Percentiles rank a stretch among this genome's conserved stretches.
Conservation (phyloP, 37 sponge, comb jelly and placozoan genomes). For the Aphrocallistes beatrix region DNA sequence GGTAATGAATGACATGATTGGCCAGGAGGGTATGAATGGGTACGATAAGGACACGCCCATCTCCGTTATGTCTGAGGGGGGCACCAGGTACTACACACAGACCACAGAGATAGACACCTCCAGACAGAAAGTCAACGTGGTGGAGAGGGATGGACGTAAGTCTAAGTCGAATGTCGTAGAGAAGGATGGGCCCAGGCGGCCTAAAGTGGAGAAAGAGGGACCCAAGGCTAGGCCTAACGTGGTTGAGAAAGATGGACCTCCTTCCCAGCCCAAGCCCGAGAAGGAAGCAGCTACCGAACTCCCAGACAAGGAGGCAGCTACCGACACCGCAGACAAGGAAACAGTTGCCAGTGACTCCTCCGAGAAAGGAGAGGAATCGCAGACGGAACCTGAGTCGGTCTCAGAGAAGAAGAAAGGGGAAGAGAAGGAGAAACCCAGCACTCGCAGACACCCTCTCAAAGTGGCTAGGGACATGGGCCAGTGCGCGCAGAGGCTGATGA, state of each 20-base stretch:
- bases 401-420: not conserved
- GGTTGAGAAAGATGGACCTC: not conserved
- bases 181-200: no score
- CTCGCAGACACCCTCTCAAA: not conserved
- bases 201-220: not conserved
- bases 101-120: not conserved
- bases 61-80: no score
- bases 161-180: not conserved
- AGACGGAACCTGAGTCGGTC: no score
- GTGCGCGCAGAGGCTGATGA: not conserved
- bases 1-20: not conserved
- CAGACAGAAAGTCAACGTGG: not conserved
- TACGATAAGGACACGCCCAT: not conserved
- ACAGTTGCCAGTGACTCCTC: no score
- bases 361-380: no score
- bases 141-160: not conserved
- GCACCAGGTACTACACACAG: not conserved
- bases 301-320: not conserved
- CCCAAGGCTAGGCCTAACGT: not conserved
- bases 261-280: not conserved
- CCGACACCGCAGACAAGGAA: not conserved
- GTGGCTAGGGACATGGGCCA: not conserved
- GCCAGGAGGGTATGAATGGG: not conserved
- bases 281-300: no score
- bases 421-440: not conserved